Percentiles rank a stretch among this genome's conserved stretches.
phyloP scores from a whole-genome alignment of 2,888 invertebrate species.

The Formica aserva region DNA sequence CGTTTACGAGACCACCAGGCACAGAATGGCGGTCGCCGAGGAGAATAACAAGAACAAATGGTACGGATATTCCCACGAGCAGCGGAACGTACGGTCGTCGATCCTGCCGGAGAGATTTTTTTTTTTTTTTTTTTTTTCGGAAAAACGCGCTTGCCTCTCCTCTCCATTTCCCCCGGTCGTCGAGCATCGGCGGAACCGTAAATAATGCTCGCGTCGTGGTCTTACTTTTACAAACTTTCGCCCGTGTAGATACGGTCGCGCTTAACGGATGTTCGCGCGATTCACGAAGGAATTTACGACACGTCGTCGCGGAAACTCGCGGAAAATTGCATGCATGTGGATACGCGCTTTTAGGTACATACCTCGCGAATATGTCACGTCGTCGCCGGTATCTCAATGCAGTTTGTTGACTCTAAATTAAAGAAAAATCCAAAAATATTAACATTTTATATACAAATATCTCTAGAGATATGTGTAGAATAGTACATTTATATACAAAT shows the following conservation, averaged over 20 bases:
- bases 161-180: conserved; percentile 40
- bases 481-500: background rate
- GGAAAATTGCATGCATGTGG: background rate
- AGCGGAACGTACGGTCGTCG: conserved; percentile 26
- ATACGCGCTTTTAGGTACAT: background rate
- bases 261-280: conserved; percentile 34
- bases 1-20: conserved; percentile 96
- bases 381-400: background rate
- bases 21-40: conserved; percentile 96
- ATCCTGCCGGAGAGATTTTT: conserved; percentile 48
- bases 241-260: conserved; percentile 24
- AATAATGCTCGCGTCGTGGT: conserved; percentile 36
- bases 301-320: background rate
- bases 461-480: too few relatives aligned
- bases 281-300: conserved; percentile 43
- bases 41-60: conserved; percentile 97
- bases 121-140: conserved; percentile 36
- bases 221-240: conserved; percentile 47
- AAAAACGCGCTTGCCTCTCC: background rate
- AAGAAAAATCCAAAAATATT: too few relatives aligned
- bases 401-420: background rate
- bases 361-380: background rate
- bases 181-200: conserved; percentile 40
- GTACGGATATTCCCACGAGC: conserved; percentile 85
- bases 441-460: too few relatives aligned